phyloP scores from a whole-genome alignment of 30 jellyfish, hydroid and myxozoan genomes.

The Turritopsis rubra region DNA sequence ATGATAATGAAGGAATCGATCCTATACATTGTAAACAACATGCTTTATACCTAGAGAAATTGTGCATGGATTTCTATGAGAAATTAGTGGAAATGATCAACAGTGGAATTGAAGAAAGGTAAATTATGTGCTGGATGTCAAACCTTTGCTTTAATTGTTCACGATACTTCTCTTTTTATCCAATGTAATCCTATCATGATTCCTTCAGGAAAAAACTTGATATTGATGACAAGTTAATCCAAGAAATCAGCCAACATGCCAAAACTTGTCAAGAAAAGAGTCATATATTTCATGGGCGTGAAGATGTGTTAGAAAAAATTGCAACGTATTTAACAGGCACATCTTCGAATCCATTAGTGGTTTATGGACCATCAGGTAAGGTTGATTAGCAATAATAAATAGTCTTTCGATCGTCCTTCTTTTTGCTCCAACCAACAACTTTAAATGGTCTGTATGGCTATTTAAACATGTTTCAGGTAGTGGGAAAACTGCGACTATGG shows the following conservation, averaged over 20 bases:
- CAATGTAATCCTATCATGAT: too few relatives aligned
- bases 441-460: too few relatives aligned
- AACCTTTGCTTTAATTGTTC: too few relatives aligned
- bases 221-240: constrained; percentile 46
- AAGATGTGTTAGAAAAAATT: constrained; percentile 43
- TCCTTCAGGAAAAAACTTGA: neutral
- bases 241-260: constrained; percentile 63
- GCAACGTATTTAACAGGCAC: constrained; percentile 16
- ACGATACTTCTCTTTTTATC: too few relatives aligned
- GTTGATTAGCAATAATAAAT: too few relatives aligned
- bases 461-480: constrained; percentile 17
- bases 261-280: constrained; percentile 59
- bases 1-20: constrained; percentile 47
- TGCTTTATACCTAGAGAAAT: constrained; percentile 31
- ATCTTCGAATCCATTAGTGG: neutral
- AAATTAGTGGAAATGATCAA: constrained; percentile 35
- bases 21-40: constrained; percentile 41
- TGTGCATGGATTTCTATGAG: constrained; percentile 57
- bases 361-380: constrained; percentile 28
- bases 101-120: constrained; percentile 61
- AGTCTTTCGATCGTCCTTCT: constrained; percentile 43
- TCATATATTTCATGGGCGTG: constrained; percentile 59
- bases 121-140: too few relatives aligned
- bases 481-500: constrained; percentile 74
- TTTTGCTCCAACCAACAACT: constrained; percentile 70